phyloP scores from a whole-genome alignment of 2,888 invertebrate genomes.

The Eupithecia tripunctaria region DNA sequence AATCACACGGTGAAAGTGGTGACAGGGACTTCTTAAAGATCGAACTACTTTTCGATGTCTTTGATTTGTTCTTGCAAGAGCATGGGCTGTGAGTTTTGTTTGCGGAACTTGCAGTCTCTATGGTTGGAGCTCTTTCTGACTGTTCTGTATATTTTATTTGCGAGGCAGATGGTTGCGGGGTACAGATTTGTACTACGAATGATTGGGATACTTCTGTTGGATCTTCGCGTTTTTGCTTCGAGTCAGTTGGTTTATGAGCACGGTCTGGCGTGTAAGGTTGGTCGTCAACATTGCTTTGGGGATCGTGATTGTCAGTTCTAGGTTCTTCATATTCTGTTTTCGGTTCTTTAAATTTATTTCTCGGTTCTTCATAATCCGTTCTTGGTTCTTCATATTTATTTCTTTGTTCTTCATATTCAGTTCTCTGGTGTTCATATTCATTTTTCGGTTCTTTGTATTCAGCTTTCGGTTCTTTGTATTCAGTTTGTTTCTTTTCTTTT shows the following conservation, averaged over 20 bases:
- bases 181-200: background rate
- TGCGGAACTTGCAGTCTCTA: background rate
- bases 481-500: constrained; percentile 7
- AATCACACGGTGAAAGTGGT: background rate
- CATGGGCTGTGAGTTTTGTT: background rate
- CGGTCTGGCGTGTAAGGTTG: background rate
- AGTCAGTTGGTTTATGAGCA: background rate
- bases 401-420: background rate
- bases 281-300: background rate
- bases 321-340: background rate
- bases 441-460: background rate
- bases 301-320: background rate
- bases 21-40: background rate
- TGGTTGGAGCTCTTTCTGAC: background rate
- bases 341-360: background rate
- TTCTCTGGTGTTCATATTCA: background rate
- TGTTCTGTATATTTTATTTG: background rate
- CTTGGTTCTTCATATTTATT: background rate
- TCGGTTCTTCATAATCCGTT: background rate
- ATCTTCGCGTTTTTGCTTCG: background rate
- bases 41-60: background rate
- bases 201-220: background rate
- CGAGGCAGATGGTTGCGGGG: background rate
- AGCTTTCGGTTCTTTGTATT: background rate
- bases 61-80: background rate